Evolutionary conservation across 2,113 vertebrate genomes (phyloP), one percentile per base, ranked within the genome.

Genomic region (Epinephelus fuscoguttatus): DNA sequence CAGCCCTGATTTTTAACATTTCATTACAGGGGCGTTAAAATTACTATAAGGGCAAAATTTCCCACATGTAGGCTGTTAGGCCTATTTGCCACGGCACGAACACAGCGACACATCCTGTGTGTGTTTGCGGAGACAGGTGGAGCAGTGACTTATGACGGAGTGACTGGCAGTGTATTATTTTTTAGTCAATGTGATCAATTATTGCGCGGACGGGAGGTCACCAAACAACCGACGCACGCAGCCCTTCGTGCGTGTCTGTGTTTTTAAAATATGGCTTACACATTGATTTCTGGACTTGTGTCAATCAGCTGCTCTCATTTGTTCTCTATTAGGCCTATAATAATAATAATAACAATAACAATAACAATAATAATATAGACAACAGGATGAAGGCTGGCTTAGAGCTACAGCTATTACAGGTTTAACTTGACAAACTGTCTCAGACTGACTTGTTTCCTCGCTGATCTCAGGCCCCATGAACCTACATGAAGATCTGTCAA

Each of bases 171-270:
- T 49, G 82, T 85, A 83, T 90, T 80, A 88, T 91, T 92, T 88
- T 90, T 84, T 81, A 79, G 89, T 91, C 89, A 91, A 77, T 85
- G 52, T 53, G 82, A 91, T 88, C 86, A 92, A 88, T 90, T 90
- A 89, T 82, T 88, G 68, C 75, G 61, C 45, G 27, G 59, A 70
- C 33, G 21, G 64, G 73, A 82, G 88, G 80, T 78, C 75, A 78
- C 33, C 62, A 76, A 87, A 85, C 74, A 78, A 80, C 47, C 85
- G 47, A n/a, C 27, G n/a, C 67, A 40, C 45, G 27, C 78, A 37
- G 84, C 23, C 49, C 12, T 19, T 19, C 23, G 27, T 18, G 53
- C 55, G 14, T 17, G 56, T 67, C 56, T 75, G 68, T 33, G 72
- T 66, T 73, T 81, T 80, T 69, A 87, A 84, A 30, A 87, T 80